Conservation (phyloP, 2,888 invertebrate genomes). For the Macrosoma leucophasiata region DNA sequence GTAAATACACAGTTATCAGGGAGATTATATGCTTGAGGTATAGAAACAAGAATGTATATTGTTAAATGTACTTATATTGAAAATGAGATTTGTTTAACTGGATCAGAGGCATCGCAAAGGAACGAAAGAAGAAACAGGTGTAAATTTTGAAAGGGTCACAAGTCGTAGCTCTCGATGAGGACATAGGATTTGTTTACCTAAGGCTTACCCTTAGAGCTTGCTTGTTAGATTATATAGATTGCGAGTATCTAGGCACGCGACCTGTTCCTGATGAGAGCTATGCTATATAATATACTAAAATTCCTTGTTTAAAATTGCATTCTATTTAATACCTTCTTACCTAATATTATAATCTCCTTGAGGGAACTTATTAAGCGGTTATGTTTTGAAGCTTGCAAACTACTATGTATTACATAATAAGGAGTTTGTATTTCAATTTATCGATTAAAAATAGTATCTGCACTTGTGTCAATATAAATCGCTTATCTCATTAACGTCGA, state of each 20-base stretch:
- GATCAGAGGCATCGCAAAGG: no score
- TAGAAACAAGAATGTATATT: neutral
- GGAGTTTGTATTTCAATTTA: slow-evolving; percentile 62
- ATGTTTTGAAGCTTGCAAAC: slow-evolving; percentile 50
- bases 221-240: no score
- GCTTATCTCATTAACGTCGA: slow-evolving; percentile 49
- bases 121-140: no score
- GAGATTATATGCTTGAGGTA: slow-evolving; percentile 40
- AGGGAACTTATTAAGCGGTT: slow-evolving; percentile 28
- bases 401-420: slow-evolving; percentile 44
- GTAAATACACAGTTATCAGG: slow-evolving; percentile 48
- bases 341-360: slow-evolving; percentile 35
- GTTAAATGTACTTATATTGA: neutral
- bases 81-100: no score
- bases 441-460: slow-evolving; percentile 53
- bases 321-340: no score
- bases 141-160: no score
- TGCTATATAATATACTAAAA: slow-evolving; percentile 8
- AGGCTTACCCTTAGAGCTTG: no score
- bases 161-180: no score
- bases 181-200: no score
- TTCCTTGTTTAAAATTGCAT: slow-evolving; percentile 3
- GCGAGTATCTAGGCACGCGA: no score
- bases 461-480: slow-evolving; percentile 53
- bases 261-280: no score